These are phyloP conservation scores for Asteroscopus sphinx DNA, from an alignment of 2,888 invertebrate species.

Conservation along the genomic window DNA sequence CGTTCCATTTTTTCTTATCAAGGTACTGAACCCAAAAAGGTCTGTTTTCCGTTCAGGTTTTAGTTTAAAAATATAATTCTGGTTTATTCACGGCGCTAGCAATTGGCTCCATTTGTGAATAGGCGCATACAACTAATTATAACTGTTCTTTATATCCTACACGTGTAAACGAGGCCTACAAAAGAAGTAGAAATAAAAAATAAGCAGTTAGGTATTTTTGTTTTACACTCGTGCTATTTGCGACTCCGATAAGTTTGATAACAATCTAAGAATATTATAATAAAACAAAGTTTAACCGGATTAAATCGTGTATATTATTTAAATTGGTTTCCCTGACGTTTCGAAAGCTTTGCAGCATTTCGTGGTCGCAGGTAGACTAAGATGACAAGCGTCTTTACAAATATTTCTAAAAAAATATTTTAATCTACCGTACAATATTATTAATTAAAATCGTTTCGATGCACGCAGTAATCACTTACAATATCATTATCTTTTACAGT, in stretches of 20 bases:
- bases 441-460: no score
- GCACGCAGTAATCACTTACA: no score
- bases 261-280: not conserved
- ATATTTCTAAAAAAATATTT: no score
- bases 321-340: no score
- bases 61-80: conserved; percentile 27
- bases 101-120: conserved; percentile 25
- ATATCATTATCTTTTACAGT: no score
- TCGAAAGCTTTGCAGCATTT: no score
- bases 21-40: conserved; percentile 2
- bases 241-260: not conserved
- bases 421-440: no score
- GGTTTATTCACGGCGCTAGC: conserved; percentile 9
- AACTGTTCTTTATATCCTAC: conserved; percentile 28
- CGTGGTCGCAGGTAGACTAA: no score
- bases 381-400: no score
- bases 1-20: no score
- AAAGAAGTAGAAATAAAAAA: conserved; percentile 10
- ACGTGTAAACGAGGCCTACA: conserved; percentile 25
- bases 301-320: no score
- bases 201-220: not conserved
- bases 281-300: no score
- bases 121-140: conserved; percentile 25
- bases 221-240: not conserved
- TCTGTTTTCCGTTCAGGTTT: conserved; percentile 20